These are phyloP conservation scores for Leptodactylus fallax DNA, from an alignment of 2,797 vertebrate species.

Conservation along the genomic window DNA sequence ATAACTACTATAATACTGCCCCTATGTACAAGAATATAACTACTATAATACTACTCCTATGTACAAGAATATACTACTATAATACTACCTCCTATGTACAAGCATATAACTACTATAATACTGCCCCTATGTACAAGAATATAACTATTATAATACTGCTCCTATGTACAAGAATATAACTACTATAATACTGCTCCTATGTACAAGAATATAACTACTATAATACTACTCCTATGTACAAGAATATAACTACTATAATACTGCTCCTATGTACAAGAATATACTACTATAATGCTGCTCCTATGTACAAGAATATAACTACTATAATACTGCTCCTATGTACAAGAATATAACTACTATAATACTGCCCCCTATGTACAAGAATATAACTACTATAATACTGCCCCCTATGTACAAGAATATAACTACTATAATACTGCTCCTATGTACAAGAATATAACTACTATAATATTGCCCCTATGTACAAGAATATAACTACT, in stretches of 20 bases:
- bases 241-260: no score
- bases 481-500: not conserved
- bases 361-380: conserved; percentile 5
- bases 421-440: not conserved
- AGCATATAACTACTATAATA: no score
- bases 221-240: no score
- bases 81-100: no score
- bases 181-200: no score
- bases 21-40: no score
- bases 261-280: conserved; percentile 3
- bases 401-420: not conserved
- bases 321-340: not conserved
- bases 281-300: not conserved
- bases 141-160: no score
- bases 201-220: no score
- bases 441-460: not conserved
- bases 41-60: no score
- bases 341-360: not conserved
- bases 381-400: conserved; percentile 1
- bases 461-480: not conserved
- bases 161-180: no score
- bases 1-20: no score
- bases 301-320: not conserved
- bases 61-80: conserved; percentile 14
- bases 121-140: no score